phyloP scores from a whole-genome alignment of 2,113 vertebrate genomes.

The Coryphaenoides rupestris region DNA sequence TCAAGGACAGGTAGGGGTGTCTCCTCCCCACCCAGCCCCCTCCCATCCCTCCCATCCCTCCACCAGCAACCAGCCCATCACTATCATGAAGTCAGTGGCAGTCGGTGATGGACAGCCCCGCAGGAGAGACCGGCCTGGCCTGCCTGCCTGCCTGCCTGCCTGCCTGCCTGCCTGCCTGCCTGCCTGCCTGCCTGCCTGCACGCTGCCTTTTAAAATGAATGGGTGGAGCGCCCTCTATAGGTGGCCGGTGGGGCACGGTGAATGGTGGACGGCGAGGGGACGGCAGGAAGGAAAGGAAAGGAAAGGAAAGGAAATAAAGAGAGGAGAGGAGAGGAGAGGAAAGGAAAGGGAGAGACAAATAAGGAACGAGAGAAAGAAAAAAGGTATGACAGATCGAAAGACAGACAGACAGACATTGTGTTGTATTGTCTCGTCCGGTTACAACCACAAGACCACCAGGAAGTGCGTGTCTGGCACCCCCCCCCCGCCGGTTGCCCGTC shows the following conservation, averaged over 20 bases:
- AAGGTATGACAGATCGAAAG: neutral
- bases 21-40: constrained; percentile 38
- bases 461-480: neutral
- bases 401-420: constrained; percentile 6
- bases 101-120: constrained; percentile 54
- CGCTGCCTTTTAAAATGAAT: constrained; percentile 23
- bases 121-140: constrained; percentile 6
- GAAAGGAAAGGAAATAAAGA: neutral
- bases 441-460: neutral
- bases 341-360: neutral
- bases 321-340: no score
- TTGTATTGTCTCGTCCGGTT: no score
- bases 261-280: neutral
- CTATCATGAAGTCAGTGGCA: constrained; percentile 44
- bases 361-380: neutral
- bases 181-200: no score
- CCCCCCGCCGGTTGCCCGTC: neutral
- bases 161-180: no score
- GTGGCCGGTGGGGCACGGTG: neutral
- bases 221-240: constrained; percentile 65
- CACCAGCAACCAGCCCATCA: constrained; percentile 55
- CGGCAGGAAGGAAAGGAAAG: neutral
- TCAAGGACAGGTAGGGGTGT: constrained; percentile 73
- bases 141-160: constrained; percentile 11
- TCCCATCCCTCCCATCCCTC: no score